Evolutionary conservation across 2,797 vertebrate genomes (phyloP).

Genomic region (Enteromius viviparus): DNA sequence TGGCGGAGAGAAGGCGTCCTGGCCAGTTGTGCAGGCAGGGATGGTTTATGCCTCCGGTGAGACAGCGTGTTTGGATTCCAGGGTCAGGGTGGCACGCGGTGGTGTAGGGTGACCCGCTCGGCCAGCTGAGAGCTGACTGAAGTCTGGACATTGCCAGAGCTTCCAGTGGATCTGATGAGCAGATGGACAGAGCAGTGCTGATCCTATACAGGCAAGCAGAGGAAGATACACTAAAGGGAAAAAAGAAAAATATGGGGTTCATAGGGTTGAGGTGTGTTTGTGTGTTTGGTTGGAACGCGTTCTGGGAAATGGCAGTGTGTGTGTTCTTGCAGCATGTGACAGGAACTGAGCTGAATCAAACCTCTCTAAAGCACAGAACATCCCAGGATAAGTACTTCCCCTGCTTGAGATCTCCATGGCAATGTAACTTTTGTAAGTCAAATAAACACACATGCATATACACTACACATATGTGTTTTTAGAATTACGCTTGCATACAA

Average conservation of each 20-base stretch:
- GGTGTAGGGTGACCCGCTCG: conserved; percentile 34
- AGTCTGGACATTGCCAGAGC: conserved; percentile 25
- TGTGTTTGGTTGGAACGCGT: conserved; percentile 52
- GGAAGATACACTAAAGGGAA: background rate
- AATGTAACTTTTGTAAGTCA: conserved; percentile 39
- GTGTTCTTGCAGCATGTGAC: conserved; percentile 26
- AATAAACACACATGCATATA: conserved; percentile 37
- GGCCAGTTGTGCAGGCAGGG: conserved; percentile 22
- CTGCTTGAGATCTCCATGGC: conserved; percentile 38
- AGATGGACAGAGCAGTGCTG: conserved; percentile 47
- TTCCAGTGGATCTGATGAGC: conserved; percentile 52
- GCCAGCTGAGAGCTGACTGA: conserved; percentile 22
- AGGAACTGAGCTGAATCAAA: conserved; percentile 40
- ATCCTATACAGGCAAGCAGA: conserved; percentile 23
- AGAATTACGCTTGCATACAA: background rate
- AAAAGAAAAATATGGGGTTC: conserved; percentile 16
- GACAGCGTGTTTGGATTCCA: conserved; percentile 56
- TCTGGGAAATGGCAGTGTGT: conserved; percentile 42
- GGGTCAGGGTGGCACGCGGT: conserved; percentile 44
- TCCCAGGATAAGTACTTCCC: conserved; percentile 50
- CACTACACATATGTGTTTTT: conserved; percentile 16
- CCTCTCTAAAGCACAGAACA: conserved; percentile 32
- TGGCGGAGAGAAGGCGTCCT: conserved; percentile 22
- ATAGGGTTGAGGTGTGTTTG: conserved; percentile 28
- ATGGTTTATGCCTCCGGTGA: conserved; percentile 50